Conservation (phyloP, 2,113 vertebrate genomes). For the Cisticola juncidis region DNA sequence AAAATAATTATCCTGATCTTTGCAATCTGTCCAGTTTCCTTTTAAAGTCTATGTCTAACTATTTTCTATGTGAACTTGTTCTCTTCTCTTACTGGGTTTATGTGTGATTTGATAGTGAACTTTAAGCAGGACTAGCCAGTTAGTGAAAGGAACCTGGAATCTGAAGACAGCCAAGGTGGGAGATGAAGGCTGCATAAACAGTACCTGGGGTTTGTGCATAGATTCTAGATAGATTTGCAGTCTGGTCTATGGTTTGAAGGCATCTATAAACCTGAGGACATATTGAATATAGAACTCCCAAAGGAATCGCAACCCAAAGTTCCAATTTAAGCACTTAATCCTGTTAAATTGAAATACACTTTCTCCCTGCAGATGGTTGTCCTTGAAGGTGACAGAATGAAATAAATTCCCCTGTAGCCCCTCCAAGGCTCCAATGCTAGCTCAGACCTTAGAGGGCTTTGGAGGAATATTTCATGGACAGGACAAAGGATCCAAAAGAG, state of each 20-base stretch:
- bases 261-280: background rate
- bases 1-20: background rate
- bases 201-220: background rate
- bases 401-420: no score
- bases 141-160: background rate
- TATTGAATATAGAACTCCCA: background rate
- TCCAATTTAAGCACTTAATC: background rate
- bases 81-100: background rate
- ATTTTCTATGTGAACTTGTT: background rate
- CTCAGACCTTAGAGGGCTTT: no score
- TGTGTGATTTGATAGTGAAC: background rate
- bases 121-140: background rate
- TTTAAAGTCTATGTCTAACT: background rate
- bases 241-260: background rate
- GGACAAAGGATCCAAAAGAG: no score
- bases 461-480: no score
- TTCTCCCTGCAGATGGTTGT: background rate
- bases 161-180: background rate
- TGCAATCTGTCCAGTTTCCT: background rate
- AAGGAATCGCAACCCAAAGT: background rate
- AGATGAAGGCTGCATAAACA: background rate
- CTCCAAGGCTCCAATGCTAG: no score
- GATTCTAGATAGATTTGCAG: background rate
- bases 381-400: background rate
- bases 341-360: background rate